phyloP scores from a whole-genome alignment of 2,113 vertebrate genomes.

The Embiotoca jacksoni region DNA sequence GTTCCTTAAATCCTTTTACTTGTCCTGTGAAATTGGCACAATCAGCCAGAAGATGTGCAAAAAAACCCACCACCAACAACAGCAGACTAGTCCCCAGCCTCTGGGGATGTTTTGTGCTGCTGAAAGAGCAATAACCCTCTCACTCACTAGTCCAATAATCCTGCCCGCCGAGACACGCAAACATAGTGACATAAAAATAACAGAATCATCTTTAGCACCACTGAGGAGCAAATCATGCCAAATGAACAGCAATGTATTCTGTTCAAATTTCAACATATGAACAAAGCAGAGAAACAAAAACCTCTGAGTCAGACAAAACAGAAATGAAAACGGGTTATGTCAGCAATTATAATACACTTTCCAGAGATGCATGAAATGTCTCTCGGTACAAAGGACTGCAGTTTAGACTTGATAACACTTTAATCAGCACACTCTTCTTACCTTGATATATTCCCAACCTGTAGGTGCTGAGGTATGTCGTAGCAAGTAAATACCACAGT shows the following conservation, averaged over 20 bases:
- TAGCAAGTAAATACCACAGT: constrained; percentile 20
- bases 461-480: constrained; percentile 23
- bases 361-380: constrained; percentile 46
- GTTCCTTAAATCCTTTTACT: constrained; percentile 48
- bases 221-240: constrained; percentile 58
- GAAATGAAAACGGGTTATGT: constrained; percentile 30
- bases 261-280: constrained; percentile 46
- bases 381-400: constrained; percentile 39
- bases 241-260: constrained; percentile 39
- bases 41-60: constrained; percentile 69
- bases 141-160: constrained; percentile 52
- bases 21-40: constrained; percentile 55
- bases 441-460: constrained; percentile 46
- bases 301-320: constrained; percentile 21
- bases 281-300: constrained; percentile 42
- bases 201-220: constrained; percentile 76
- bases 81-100: constrained; percentile 46
- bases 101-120: constrained; percentile 36
- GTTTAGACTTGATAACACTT: constrained; percentile 40
- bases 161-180: constrained; percentile 60
- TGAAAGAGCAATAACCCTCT: constrained; percentile 64
- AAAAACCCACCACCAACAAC: constrained; percentile 1
- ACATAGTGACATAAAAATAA: constrained; percentile 58
- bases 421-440: constrained; percentile 45
- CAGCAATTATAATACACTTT: constrained; percentile 51